Evolutionary conservation across 2,888 invertebrate genomes (phyloP).

Genomic region (Drosophila conformis): DNA sequence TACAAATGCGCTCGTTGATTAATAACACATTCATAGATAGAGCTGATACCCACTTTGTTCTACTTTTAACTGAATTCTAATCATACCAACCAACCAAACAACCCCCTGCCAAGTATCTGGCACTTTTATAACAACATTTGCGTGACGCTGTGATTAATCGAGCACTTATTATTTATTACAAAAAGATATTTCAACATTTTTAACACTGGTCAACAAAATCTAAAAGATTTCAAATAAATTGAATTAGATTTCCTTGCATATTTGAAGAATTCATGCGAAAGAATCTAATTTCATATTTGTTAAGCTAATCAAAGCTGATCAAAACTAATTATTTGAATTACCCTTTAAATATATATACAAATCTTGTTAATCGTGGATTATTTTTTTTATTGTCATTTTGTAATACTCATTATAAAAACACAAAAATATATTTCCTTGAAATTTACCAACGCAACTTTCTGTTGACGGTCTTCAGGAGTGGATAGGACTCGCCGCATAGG

Average conservation of each 20-base stretch:
- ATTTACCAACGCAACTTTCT: constrained; percentile 67
- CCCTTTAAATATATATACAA: too few relatives aligned
- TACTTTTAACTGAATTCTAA: constrained; percentile 11
- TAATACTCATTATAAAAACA: background rate
- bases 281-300: background rate
- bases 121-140: background rate
- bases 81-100: background rate
- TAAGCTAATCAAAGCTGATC: too few relatives aligned
- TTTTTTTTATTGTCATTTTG: background rate
- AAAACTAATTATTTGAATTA: too few relatives aligned
- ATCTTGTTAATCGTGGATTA: background rate
- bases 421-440: background rate
- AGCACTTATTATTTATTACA: constrained; percentile 11
- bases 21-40: constrained; percentile 49
- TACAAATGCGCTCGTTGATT: background rate
- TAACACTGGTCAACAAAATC: background rate
- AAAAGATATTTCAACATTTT: background rate
- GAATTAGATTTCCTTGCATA: background rate
- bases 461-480: constrained; percentile 86
- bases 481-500: constrained; percentile 88
- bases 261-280: background rate
- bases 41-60: background rate
- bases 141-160: background rate
- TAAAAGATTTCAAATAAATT: background rate
- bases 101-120: background rate